Base-by-base conservation (phyloP, 2,797 vertebrate genomes). In the Lerista edwardsae region DNA sequence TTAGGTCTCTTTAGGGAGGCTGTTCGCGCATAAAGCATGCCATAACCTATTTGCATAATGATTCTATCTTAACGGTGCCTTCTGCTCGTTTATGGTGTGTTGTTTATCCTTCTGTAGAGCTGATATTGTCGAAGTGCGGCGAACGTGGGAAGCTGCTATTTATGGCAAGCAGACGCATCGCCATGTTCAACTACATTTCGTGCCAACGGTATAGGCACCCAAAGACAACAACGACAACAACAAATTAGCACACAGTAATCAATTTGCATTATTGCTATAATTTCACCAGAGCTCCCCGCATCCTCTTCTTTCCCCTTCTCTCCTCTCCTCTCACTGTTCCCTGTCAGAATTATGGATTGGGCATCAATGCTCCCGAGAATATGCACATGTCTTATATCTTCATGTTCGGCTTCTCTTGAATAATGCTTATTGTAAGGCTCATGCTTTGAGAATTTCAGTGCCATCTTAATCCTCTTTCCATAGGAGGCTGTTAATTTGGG, bases 11-110 rank as follows among this genome's bases (percentile, higher is more conserved):
- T 95, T 94, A 95, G 94, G 94, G 95, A 95, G 94, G 93, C 91
- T 91, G 73, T 94, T 95, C 93, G 94, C 94, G 94, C 95, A 95
- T 94, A 96, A 96, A 94, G 93, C 93, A 94, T 95, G 92, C 92
- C 93, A 95, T 95, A 95, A 95, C 95, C 94, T 95, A 96, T 95
- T 95, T 95, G 93, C 94, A 96, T 96, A 96, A 96, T 95, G 95
- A 95, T 94, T 94, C 93, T 91, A 93, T 95, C 94, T 94, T 95
- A 95, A 95, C 93, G 89, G 92, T 95, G 94, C 94, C 95, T 95
- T 96, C 95, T 96, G 95, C 93, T 96, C 91, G 88, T 95, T 95
- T 95, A 96, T 94, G 88, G 92, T 86, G 86, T 94, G 94, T 93
- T 95, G 93, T 96, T 96, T 95, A 94, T 94, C 91, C 93, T 95